Conservation (phyloP, 1,140 invertebrate genomes). For the Helicoverpa zea region DNA sequence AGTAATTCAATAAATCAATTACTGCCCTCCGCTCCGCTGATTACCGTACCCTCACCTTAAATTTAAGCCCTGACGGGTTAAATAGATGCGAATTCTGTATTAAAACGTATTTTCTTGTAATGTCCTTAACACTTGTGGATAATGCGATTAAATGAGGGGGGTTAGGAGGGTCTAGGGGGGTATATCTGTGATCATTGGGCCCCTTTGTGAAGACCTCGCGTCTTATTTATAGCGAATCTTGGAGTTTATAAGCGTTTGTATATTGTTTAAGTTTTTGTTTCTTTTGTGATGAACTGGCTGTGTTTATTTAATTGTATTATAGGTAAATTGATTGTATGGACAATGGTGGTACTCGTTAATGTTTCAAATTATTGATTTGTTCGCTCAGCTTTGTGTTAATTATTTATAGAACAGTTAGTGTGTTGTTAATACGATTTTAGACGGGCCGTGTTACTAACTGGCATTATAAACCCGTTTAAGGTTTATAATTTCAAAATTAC, state of each 20-base stretch:
- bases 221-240: slow-evolving; percentile 13
- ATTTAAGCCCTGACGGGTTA: slow-evolving; percentile 45
- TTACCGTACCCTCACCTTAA: background rate
- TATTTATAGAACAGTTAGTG: too few species aligned
- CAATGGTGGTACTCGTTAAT: too few species aligned
- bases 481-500: too few species aligned
- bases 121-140: slow-evolving; percentile 46
- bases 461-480: too few species aligned
- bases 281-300: background rate
- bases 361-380: background rate
- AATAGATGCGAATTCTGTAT: slow-evolving; percentile 54
- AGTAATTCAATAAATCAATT: background rate
- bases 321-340: too few species aligned
- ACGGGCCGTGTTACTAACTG: too few species aligned
- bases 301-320: too few species aligned
- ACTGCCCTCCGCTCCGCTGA: background rate
- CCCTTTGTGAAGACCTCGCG: background rate
- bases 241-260: background rate
- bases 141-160: slow-evolving; percentile 37
- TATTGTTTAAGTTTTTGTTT: background rate
- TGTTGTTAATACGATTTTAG: too few species aligned
- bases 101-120: slow-evolving; percentile 56
- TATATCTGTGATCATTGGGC: background rate
- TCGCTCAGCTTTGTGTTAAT: background rate
- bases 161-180: background rate